Conservation (phyloP, 2,113 vertebrate genomes). For the Nibea albiflora region DNA sequence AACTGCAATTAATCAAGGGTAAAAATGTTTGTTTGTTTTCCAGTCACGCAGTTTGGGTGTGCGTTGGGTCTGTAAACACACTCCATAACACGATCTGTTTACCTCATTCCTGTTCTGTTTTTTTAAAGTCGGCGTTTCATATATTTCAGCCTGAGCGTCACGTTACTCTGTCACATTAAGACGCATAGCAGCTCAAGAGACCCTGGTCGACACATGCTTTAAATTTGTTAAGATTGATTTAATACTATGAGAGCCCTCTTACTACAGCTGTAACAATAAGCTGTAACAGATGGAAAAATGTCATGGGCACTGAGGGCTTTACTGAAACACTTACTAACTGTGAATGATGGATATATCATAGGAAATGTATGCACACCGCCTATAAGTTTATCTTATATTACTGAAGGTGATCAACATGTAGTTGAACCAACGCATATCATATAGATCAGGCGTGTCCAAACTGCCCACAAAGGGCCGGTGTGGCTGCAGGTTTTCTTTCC, state of each 20-base stretch:
- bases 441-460: too few species aligned
- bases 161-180: not conserved
- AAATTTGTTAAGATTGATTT: constrained; percentile 5
- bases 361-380: not conserved
- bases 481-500: too few species aligned
- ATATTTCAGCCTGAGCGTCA: not conserved
- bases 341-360: not conserved
- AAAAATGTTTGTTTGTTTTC: not conserved
- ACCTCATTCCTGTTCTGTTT: not conserved
- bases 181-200: too few species aligned
- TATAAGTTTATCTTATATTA: not conserved
- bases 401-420: not conserved
- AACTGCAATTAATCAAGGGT: not conserved
- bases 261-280: not conserved
- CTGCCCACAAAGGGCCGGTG: too few species aligned
- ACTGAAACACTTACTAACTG: not conserved
- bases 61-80: not conserved
- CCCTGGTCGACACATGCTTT: constrained; percentile 16
- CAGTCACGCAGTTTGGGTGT: too few species aligned
- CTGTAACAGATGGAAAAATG: constrained; percentile 31
- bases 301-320: not conserved
- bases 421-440: not conserved
- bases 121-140: not conserved
- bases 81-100: not conserved
- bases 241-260: not conserved